phyloP scores from a whole-genome alignment of 2,113 vertebrate species.

The Rhegmatorhina hoffmannsi region DNA sequence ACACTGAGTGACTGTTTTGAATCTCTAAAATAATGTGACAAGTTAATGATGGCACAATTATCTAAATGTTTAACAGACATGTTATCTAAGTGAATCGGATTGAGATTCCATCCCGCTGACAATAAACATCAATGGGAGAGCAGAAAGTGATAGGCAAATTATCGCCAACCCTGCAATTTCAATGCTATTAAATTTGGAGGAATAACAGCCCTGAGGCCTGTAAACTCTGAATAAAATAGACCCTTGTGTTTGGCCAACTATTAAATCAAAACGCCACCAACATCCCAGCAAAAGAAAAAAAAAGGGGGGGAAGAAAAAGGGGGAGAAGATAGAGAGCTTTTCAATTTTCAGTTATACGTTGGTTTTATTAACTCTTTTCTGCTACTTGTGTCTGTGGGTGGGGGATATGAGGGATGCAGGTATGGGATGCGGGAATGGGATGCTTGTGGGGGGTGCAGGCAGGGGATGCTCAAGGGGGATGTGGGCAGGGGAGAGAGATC shows the following conservation, averaged over 20 bases:
- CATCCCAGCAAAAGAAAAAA: slow-evolving; percentile 65
- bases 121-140: slow-evolving; percentile 83
- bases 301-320: neutral
- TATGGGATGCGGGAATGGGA: neutral
- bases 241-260: slow-evolving; percentile 87
- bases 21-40: slow-evolving; percentile 95
- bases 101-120: slow-evolving; percentile 90
- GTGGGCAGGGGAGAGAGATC: neutral
- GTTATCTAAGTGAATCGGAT: slow-evolving; percentile 90
- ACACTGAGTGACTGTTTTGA: slow-evolving; percentile 79
- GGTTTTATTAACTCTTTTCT: slow-evolving; percentile 65
- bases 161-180: slow-evolving; percentile 83
- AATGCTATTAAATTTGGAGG: slow-evolving; percentile 86
- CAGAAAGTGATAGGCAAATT: slow-evolving; percentile 82
- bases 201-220: slow-evolving; percentile 83
- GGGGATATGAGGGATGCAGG: neutral
- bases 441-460: neutral
- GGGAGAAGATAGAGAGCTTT: slow-evolving; percentile 68
- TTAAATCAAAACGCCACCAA: slow-evolving; percentile 85
- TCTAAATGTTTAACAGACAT: slow-evolving; percentile 98
- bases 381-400: neutral
- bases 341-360: slow-evolving; percentile 70
- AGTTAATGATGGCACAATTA: slow-evolving; percentile 99
- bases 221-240: slow-evolving; percentile 85
- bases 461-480: neutral